Conservation (phyloP, 2,113 vertebrate species). For the Chaetura pelagica region DNA sequence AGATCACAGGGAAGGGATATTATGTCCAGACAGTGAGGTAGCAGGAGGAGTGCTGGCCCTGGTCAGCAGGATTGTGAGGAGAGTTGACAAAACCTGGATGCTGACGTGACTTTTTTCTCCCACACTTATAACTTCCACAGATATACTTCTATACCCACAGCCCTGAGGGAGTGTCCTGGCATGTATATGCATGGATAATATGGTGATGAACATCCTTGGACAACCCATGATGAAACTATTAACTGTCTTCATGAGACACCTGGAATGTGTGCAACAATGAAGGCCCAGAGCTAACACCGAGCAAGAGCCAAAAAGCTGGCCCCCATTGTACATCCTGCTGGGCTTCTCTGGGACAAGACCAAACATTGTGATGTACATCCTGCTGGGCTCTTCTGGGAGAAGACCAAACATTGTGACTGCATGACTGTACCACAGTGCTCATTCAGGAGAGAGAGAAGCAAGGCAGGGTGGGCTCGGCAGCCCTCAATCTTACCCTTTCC, state of each 20-base stretch:
- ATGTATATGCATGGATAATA: not conserved
- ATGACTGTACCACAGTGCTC: accelerated
- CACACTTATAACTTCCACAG: not conserved
- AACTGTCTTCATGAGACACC: not conserved
- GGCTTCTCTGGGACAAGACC: not conserved
- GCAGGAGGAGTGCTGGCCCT: not conserved
- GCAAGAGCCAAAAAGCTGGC: not conserved
- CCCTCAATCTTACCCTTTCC: accelerated
- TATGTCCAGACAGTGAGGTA: not conserved
- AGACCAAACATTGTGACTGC: not conserved
- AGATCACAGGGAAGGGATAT: not conserved
- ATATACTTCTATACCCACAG: not conserved
- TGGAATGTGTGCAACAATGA: not conserved
- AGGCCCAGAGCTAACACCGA: not conserved
- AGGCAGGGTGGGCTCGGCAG: accelerated
- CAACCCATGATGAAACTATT: not conserved
- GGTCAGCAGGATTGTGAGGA: not conserved
- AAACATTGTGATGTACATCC: not conserved
- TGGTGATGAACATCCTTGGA: not conserved
- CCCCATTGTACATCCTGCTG: not conserved
- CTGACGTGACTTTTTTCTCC: not conserved
- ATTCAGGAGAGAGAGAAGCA: not conserved
- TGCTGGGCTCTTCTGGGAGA: not conserved
- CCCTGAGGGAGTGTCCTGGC: not conserved
- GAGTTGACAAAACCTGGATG: not conserved